These are phyloP conservation scores for Coracopsis vasa DNA, from an alignment of 2,113 vertebrate genomes.

Conservation along the genomic window DNA sequence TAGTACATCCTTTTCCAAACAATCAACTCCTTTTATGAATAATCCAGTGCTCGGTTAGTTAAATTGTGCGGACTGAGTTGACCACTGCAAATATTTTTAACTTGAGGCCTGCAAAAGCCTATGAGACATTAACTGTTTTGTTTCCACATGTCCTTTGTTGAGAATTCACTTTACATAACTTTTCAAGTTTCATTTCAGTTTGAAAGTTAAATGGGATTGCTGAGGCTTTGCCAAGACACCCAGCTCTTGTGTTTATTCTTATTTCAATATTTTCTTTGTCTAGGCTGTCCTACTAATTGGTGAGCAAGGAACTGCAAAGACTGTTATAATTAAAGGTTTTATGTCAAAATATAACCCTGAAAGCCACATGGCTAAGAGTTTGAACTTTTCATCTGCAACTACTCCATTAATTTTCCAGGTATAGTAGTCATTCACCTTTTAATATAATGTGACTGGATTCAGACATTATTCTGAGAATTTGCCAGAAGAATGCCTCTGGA, in stretches of 20 bases:
- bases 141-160: background rate
- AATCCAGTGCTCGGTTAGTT: background rate
- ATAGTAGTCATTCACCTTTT: background rate
- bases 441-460: background rate
- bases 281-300: constrained; percentile 94
- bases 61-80: background rate
- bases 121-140: background rate
- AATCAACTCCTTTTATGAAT: background rate
- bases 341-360: constrained; percentile 92
- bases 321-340: constrained; percentile 91
- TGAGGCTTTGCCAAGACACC: background rate
- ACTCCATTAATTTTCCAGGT: constrained; percentile 97
- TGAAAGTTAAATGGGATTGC: background rate
- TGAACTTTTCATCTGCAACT: constrained; percentile 96
- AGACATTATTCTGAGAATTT: background rate
- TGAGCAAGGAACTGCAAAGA: constrained; percentile 97
- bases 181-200: background rate
- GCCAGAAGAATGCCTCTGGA: background rate
- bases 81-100: background rate
- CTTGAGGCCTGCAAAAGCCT: background rate
- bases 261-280: background rate
- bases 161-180: background rate
- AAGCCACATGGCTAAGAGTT: constrained; percentile 82
- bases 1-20: background rate
- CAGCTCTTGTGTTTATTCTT: background rate